These are phyloP conservation scores for Iphiclides podalirius DNA, from an alignment of 2,888 invertebrate species.

Conservation along the genomic window DNA sequence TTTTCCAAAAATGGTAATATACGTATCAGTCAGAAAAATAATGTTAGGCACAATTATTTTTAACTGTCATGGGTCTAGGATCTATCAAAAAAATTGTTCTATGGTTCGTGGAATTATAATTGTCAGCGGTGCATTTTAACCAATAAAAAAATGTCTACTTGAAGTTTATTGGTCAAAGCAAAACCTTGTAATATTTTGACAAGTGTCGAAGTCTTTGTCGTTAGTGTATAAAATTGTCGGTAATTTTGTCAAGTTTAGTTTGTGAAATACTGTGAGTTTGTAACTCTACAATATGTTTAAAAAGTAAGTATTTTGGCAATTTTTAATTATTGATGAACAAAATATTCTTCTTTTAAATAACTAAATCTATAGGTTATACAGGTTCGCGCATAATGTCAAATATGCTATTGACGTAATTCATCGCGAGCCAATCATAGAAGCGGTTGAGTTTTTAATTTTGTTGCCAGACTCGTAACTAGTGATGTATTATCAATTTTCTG, in stretches of 20 bases:
- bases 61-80: too few species aligned
- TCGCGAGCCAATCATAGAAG: slow-evolving; percentile 43
- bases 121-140: slow-evolving; percentile 12
- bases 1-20: too few species aligned
- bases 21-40: too few species aligned
- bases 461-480: slow-evolving; percentile 15
- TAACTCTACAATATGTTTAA: slow-evolving; percentile 60
- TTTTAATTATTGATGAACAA: too few species aligned
- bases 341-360: too few species aligned
- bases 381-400: slow-evolving; percentile 33
- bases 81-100: too few species aligned
- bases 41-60: too few species aligned
- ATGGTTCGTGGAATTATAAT: too few species aligned
- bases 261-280: slow-evolving; percentile 13
- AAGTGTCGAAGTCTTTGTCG: slow-evolving; percentile 25
- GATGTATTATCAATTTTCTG: too few species aligned
- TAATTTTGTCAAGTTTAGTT: slow-evolving; percentile 20
- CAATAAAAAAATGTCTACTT: slow-evolving; percentile 7
- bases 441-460: slow-evolving; percentile 19
- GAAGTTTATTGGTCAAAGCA: slow-evolving; percentile 25
- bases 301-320: slow-evolving; percentile 57
- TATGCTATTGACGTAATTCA: slow-evolving; percentile 40
- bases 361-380: slow-evolving; percentile 42
- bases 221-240: slow-evolving; percentile 18
- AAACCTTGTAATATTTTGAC: slow-evolving; percentile 28